Conservation (phyloP, 2,797 vertebrate genomes). For the Falco berigora region DNA sequence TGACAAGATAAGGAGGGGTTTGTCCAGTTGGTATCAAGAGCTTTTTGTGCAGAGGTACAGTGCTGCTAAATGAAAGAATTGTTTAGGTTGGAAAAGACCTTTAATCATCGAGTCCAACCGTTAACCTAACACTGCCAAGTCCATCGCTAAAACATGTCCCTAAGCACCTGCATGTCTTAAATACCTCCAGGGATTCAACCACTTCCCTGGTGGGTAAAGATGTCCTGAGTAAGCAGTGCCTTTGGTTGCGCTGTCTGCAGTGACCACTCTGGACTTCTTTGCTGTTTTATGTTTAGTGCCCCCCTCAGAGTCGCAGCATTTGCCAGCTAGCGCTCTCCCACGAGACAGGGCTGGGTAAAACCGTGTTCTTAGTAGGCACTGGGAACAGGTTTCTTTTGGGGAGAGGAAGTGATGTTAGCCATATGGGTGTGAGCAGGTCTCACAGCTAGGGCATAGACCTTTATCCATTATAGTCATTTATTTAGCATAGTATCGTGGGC, state of each 20-base stretch:
- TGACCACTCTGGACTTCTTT: not conserved
- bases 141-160: not conserved
- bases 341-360: not conserved
- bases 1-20: not conserved
- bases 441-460: not conserved
- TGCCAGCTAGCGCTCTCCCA: not conserved
- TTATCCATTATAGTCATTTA: not conserved
- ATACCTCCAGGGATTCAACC: not conserved
- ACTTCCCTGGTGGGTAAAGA: not conserved
- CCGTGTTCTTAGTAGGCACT: not conserved
- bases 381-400: not conserved
- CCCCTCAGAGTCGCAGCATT: not conserved
- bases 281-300: not conserved
- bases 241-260: not conserved
- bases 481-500: not conserved
- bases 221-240: not conserved
- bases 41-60: not conserved
- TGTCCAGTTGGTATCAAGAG: not conserved
- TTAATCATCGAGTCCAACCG: no score
- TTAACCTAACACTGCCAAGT: not conserved
- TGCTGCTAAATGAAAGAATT: not conserved
- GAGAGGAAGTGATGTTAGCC: not conserved
- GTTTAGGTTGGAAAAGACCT: not conserved
- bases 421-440: not conserved
- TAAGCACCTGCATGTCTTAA: not conserved